Evolutionary conservation across 2,797 vertebrate species (phyloP).

Genomic region (Sebastes melanostomus): DNA sequence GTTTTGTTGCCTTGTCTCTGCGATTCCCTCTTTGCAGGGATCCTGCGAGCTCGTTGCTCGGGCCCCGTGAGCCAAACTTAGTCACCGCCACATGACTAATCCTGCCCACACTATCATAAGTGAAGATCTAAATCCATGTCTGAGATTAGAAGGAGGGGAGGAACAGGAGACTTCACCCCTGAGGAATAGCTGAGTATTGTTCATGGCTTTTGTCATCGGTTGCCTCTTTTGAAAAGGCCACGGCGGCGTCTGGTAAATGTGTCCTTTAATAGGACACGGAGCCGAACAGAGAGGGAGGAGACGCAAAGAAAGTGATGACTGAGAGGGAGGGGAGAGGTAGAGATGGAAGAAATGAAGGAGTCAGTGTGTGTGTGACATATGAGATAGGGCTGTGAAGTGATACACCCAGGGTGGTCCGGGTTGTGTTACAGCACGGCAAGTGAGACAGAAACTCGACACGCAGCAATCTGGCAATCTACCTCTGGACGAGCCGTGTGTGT

Average conservation of each 20-base stretch:
- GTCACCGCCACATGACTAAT: conserved; percentile 71
- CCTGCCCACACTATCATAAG: conserved; percentile 66
- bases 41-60: conserved; percentile 31
- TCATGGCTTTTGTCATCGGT: conserved; percentile 38
- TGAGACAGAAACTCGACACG: conserved; percentile 66
- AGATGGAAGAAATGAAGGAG: conserved; percentile 6
- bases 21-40: conserved; percentile 30
- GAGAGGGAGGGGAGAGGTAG: conserved; percentile 11
- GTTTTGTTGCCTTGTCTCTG: conserved; percentile 7
- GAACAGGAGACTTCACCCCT: conserved; percentile 41
- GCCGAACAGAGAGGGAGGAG: not conserved
- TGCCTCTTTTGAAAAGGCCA: conserved; percentile 15
- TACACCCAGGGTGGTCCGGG: conserved; percentile 48
- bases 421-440: conserved; percentile 66
- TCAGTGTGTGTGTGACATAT: conserved; percentile 24
- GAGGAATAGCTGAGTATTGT: conserved; percentile 35
- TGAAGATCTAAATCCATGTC: conserved; percentile 66
- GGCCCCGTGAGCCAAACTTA: conserved; percentile 52
- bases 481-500: not conserved
- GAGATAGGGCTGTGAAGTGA: conserved; percentile 58
- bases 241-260: conserved; percentile 22
- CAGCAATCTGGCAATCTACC: conserved; percentile 28
- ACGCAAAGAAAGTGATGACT: conserved; percentile 26
- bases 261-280: conserved; percentile 8
- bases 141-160: conserved; percentile 56